Evolutionary conservation across 1,140 invertebrate species (phyloP).

Genomic region (Hypothenemus hampei): DNA sequence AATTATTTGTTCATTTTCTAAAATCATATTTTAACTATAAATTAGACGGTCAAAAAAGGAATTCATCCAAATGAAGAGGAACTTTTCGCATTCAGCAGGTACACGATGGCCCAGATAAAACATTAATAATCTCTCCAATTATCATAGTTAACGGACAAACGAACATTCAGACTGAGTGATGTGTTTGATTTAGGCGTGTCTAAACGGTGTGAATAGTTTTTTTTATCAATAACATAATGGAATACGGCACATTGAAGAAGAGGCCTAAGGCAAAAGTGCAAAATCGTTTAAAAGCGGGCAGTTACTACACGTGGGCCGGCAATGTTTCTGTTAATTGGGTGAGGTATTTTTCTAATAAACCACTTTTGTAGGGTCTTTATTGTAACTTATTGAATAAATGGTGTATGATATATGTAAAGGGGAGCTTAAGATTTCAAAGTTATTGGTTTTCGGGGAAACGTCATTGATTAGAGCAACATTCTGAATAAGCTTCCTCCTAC

Average conservation of each 20-base stretch:
- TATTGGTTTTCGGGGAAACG: too few species aligned
- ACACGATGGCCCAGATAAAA: constrained; percentile 3
- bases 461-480: too few species aligned
- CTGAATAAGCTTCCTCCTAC: too few species aligned
- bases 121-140: background rate
- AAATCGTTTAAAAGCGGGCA: constrained; percentile 9
- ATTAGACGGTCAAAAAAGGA: background rate
- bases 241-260: constrained; percentile 17
- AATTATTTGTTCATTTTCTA: background rate
- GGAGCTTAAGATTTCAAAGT: too few species aligned
- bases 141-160: background rate
- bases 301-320: constrained; percentile 21
- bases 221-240: constrained; percentile 1
- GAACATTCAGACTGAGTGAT: background rate
- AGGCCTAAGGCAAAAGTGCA: constrained; percentile 19
- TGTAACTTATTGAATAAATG: too few species aligned
- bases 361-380: too few species aligned
- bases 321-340: constrained; percentile 12
- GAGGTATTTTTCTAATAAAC: constrained; percentile 3
- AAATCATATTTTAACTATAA: background rate
- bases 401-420: too few species aligned
- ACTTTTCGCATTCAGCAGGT: background rate
- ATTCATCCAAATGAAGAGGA: background rate
- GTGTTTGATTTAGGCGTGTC: background rate
- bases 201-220: background rate